Percentiles rank a stretch among this genome's conserved stretches.
Evolutionary conservation across 2,797 vertebrate species (phyloP).

Genomic region (Falco biarmicus): DNA sequence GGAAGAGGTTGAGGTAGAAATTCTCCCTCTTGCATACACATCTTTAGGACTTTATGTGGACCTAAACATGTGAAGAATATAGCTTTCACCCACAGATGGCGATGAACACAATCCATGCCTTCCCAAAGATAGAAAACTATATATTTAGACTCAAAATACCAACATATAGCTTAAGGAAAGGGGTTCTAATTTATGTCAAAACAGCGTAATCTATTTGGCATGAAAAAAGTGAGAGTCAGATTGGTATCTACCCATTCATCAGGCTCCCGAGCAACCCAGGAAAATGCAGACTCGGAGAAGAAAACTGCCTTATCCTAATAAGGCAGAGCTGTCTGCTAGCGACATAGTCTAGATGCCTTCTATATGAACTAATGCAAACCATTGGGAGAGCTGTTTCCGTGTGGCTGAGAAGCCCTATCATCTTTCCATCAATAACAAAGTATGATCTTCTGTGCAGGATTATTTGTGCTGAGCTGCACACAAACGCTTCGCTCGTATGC

Average conservation of each 20-base stretch:
- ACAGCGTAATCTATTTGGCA: neutral
- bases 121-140: neutral
- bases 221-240: constrained; percentile 16
- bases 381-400: neutral
- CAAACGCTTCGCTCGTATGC: neutral
- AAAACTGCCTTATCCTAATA: constrained; percentile 49
- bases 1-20: neutral
- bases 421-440: constrained; percentile 4
- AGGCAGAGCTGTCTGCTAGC: constrained; percentile 50
- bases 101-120: neutral
- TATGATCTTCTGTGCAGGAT: neutral
- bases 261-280: neutral
- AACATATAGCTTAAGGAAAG: neutral
- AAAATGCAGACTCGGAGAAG: neutral
- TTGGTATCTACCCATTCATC: neutral
- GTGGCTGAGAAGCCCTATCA: neutral
- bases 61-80: neutral
- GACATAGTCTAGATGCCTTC: constrained; percentile 59
- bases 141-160: neutral
- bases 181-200: neutral
- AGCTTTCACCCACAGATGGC: constrained; percentile 37
- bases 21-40: neutral
- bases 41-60: neutral
- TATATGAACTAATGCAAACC: constrained; percentile 45
- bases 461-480: neutral